phyloP scores from a whole-genome alignment of 2,113 vertebrate genomes.

The Capreolus pygargus region DNA sequence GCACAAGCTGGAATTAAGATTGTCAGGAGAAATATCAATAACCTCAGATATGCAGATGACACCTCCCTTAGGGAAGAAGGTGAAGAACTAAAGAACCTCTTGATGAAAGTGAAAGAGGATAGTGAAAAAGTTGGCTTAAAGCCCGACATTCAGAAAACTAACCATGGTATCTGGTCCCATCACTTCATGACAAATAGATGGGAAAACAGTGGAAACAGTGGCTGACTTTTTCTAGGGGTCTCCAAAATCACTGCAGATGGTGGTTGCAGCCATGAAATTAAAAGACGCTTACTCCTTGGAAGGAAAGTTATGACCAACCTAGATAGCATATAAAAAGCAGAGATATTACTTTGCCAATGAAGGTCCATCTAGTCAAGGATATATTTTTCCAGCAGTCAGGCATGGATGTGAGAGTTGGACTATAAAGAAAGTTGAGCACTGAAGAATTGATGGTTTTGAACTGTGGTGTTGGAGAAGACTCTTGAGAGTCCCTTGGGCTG shows the following conservation, averaged over 20 bases:
- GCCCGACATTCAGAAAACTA: neutral
- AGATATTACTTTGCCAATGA: neutral
- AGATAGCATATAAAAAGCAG: neutral
- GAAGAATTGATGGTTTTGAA: neutral
- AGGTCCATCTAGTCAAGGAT: neutral
- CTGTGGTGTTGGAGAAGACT: neutral
- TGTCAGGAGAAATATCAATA: neutral
- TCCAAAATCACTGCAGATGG: neutral
- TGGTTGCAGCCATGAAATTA: neutral
- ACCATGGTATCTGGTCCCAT: neutral
- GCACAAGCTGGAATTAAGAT: neutral
- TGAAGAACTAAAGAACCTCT: neutral
- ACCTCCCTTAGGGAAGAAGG: neutral
- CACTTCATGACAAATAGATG: neutral
- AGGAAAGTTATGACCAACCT: neutral
- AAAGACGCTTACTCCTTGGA: neutral
- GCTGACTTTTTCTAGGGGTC: neutral
- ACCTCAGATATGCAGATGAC: neutral
- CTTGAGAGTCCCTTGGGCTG: neutral
- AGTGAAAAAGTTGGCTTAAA: neutral
- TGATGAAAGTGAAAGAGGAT: neutral
- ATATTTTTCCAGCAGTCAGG: neutral
- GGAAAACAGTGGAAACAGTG: neutral
- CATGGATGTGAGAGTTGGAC: neutral
- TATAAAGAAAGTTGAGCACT: rapidly evolving